Evolutionary conservation across 2,113 vertebrate genomes (phyloP), one percentile per base, ranked within the genome.

Genomic region (Psilopogon haemacephalus): DNA sequence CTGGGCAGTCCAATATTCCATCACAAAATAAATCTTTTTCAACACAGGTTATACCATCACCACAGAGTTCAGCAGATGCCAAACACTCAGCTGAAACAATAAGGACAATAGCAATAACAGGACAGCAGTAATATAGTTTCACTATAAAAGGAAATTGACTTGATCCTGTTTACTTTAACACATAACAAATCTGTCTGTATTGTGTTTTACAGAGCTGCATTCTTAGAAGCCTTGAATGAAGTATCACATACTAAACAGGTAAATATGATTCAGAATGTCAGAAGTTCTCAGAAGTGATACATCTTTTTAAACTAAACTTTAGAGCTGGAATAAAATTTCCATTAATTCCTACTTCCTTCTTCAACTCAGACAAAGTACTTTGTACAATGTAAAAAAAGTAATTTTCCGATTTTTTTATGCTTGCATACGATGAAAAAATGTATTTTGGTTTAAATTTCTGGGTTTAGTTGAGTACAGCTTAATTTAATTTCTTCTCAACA

Each of bases 1-100:
- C 97, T 2, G 92, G 95, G 58, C 98, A 98, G 73, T 98, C 62
- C 26, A 70, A 63, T 59, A 97, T 93, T 93, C 98, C 98, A 95
- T 98, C 97, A 97, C 98, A 98, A 95, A 98, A 98, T 30, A 94
- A 93, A 60, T 95, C 81, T 59, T 55, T 8, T 12, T 24, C 48
- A 86, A 98, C 64, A 62, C 98, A 98, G 23, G 65, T 96, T 46
- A 71, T 9, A 73, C 74, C 82, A 85, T 98, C 94, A 88, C 91
- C 96, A 94, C 98, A 98, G 48, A 62, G 78, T 56, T 90, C 95
- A 73, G 83, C 88, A 95, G 62, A 74, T 88, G 96, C 81, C 2
- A 65, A 95, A 68, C 98, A 98, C 28, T 94, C 74, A 55, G 50
- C n/a, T 92, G 93, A 90, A 83, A 93, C 30, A 63, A 89, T 26